Percentiles rank a stretch among this genome's conserved stretches.
These are phyloP conservation scores for Agrenia bidenticulata DNA, from an alignment of 2,888 invertebrate genomes.

Conservation along the genomic window DNA sequence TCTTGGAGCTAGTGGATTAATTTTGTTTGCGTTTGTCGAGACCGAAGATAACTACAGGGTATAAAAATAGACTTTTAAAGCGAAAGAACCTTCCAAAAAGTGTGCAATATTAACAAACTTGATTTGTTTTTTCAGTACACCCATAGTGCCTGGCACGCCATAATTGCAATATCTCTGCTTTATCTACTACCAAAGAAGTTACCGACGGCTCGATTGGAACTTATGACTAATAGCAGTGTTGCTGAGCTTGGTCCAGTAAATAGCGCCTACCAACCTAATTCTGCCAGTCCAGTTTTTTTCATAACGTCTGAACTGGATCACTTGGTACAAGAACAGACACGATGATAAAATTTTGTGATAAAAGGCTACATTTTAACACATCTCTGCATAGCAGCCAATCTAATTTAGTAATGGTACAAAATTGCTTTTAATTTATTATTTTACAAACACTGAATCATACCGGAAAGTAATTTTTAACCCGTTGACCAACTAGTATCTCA, in stretches of 20 bases:
- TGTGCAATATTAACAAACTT: neutral
- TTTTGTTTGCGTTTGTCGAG: conserved; percentile 63
- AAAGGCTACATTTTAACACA: too few relatives aligned
- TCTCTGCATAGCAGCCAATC: too few relatives aligned
- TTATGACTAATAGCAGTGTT: conserved; percentile 17
- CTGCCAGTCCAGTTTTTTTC: conserved; percentile 54
- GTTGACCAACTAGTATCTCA: too few relatives aligned
- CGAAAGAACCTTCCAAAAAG: too few relatives aligned
- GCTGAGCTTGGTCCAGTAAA: conserved; percentile 54
- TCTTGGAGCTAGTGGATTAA: conserved; percentile 60
- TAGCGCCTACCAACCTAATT: conserved; percentile 44
- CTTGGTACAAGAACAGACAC: conserved; percentile 49
- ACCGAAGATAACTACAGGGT: conserved; percentile 63
- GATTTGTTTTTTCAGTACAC: conserved; percentile 58
- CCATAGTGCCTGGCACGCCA: conserved; percentile 65
- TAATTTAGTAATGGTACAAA: too few relatives aligned
- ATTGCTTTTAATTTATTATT: too few relatives aligned
- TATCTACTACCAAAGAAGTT: conserved; percentile 60
- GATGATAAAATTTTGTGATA: too few relatives aligned
- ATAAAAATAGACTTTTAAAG: conserved; percentile 39
- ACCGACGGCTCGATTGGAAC: conserved; percentile 1
- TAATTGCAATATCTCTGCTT: conserved; percentile 62
- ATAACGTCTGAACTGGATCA: conserved; percentile 54
- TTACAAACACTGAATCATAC: too few relatives aligned
- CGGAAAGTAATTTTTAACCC: too few relatives aligned